Evolutionary conservation across 2,888 invertebrate genomes (phyloP), one percentile per base, ranked within the genome.

Genomic region (Polydrusus cervinus): DNA sequence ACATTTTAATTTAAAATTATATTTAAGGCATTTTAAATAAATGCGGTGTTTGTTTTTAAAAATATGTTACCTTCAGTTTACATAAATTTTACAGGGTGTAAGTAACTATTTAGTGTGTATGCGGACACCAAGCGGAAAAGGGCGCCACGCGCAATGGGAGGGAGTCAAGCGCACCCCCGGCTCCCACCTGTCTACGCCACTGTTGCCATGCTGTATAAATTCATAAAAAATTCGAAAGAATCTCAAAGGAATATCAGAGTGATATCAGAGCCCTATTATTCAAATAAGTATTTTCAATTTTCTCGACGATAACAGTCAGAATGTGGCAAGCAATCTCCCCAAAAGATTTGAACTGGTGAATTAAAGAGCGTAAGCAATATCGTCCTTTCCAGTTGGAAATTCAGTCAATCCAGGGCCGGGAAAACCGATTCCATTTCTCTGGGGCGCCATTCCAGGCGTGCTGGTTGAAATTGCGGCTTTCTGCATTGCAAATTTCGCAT

Each of bases 281-380:
- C 76, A 76, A 76, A 76, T 76, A 60, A 57, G 76, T 47, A 69
- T 72, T 76, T 76, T 71, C 76, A 76, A 76, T 76, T 76, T 72
- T 72, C 69, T 7, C 47, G 47, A 30, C 45, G 47, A 68, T 68
- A 68, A 68, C 68, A 60, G 47, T 68, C 45, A 68, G 45, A 65
- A 53, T 71, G 71, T 70, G 71, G 71, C 71, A 62, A 53, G 40
- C 72, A 73, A 76, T 76, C 76, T 76, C 45, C 76, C 76, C 62
- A 66, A 71, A 75, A 68, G 76, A 76, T 76, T 76, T 76, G 62
- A 40, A 61, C 49, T 34, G 60, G 72, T 51, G 72, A 75, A 75
- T 75, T 75, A 75, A 75, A 71, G 67, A 67, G 62, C 62, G 62
- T 57, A 68, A 64, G 66, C 55, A 60, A 57, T 57, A 66, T 55